Base-by-base conservation (phyloP, 2,888 invertebrate species). In the Cryptus viduatorius region DNA sequence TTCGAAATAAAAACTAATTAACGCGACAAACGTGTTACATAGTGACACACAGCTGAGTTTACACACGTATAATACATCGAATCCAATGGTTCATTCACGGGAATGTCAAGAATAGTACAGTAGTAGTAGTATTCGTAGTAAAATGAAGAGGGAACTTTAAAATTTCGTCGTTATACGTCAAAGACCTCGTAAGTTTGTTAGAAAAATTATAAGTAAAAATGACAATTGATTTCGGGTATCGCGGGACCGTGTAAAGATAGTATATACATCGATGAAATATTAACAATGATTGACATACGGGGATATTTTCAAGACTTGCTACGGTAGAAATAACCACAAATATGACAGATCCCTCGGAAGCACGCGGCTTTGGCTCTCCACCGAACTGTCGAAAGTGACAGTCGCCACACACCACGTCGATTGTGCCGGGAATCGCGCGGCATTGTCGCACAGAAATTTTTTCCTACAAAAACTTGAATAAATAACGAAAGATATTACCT, bases 11-110 rank as follows among this genome's bases (percentile, higher is more conserved):
- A 69, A 50, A 79, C 19, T 3, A 59, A 4, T n/a, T 29, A 10
- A n/a, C 29, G 31, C 42, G 12, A 71, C 19, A 29, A 61, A 12
- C 64, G 64, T 44, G 61, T 46, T 42, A 16, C 46, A 59, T n/a
- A 48, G 73, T 24, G 31, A 72, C 44, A 72, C 80, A 84, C 84
- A 84, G 84, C 84, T 84, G 84, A 78, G 83, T 37, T 53, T 61
- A 59, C 64, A 48, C 31, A 44, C 77, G 61, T 37, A 29, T 29
- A 16, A 29, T 29, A 16, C 67, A 56, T 29, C 10, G 64, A 56
- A 24, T 19, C 56, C 42, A 56, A 46, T 53, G 37, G 37, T 75
- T 69, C 81, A 81, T 80, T 81, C 68, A 78, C 78, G 50, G 48
- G 80, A 78, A 81, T 75, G 53, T 69, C 69, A 73, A 75, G 81